These are phyloP conservation scores for Pipra filicauda DNA, from an alignment of 2,113 vertebrate genomes.

Conservation along the genomic window DNA sequence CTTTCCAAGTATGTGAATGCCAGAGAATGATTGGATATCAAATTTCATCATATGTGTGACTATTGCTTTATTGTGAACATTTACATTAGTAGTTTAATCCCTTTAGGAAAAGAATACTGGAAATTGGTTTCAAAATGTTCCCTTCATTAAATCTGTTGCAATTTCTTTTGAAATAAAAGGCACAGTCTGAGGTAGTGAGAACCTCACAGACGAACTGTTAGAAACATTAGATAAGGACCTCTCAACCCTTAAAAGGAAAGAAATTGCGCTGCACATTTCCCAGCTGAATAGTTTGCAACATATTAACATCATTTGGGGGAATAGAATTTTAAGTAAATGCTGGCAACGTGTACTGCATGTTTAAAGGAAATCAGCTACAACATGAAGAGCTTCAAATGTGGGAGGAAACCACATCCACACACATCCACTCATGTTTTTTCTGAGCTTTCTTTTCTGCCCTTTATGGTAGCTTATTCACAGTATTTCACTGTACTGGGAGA, in stretches of 20 bases:
- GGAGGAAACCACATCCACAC: background rate
- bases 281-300: conserved; percentile 31
- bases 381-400: background rate
- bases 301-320: conserved; percentile 51
- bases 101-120: conserved; percentile 61
- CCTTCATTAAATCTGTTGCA: conserved; percentile 65
- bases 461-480: background rate
- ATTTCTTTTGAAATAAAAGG: conserved; percentile 65
- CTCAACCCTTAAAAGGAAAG: conserved; percentile 47
- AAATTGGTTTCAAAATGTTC: conserved; percentile 63
- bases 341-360: background rate
- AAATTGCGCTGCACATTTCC: conserved; percentile 47
- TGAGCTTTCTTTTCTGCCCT: background rate
- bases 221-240: conserved; percentile 61
- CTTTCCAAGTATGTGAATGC: conserved; percentile 47
- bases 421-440: background rate
- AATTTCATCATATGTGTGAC: conserved; percentile 57
- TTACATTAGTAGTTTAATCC: conserved; percentile 62
- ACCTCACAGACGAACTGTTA: conserved; percentile 38
- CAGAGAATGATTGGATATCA: conserved; percentile 51
- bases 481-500: background rate
- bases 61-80: conserved; percentile 61
- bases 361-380: conserved; percentile 18
- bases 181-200: conserved; percentile 8
- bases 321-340: conserved; percentile 31